phyloP scores from a whole-genome alignment of 1,140 invertebrate genomes.

The Protaetia brevitarsis region DNA sequence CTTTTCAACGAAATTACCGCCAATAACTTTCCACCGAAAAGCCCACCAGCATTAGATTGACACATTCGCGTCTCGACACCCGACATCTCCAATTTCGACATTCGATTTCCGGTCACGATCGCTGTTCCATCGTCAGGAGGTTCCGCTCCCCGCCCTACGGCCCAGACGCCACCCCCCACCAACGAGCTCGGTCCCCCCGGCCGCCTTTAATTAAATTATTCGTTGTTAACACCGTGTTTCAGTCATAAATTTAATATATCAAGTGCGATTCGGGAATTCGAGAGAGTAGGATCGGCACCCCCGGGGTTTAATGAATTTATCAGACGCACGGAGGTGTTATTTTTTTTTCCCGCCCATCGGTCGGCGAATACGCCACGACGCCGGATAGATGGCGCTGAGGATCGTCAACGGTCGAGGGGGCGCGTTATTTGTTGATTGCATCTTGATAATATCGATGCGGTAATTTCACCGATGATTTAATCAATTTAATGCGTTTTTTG shows the following conservation, averaged over 20 bases:
- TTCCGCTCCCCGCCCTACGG: not conserved
- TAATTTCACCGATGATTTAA: not conserved
- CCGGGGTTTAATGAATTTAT: conserved; percentile 12
- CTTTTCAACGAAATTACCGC: not conserved
- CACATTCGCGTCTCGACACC: not conserved
- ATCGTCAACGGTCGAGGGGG: not conserved
- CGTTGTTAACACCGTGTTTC: conserved; percentile 13
- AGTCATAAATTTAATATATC: conserved; percentile 11
- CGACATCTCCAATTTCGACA: not conserved
- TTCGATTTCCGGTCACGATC: conserved; percentile 9
- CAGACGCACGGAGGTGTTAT: conserved; percentile 1
- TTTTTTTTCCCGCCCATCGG: not conserved
- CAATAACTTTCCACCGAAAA: not conserved
- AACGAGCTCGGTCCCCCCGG: not conserved
- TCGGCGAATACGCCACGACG: not conserved
- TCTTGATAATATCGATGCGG: not conserved
- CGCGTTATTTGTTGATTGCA: not conserved
- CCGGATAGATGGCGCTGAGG: not conserved
- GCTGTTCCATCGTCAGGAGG: not conserved
- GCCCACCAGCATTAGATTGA: not conserved
- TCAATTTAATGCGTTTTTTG: not conserved
- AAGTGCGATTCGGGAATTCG: conserved; percentile 13
- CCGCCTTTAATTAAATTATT: conserved; percentile 10
- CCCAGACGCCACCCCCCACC: not conserved
- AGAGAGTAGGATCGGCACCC: conserved; percentile 7